These are phyloP conservation scores for Melanotaenia nigrans DNA, from an alignment of 2,797 vertebrate species.

Conservation along the genomic window DNA sequence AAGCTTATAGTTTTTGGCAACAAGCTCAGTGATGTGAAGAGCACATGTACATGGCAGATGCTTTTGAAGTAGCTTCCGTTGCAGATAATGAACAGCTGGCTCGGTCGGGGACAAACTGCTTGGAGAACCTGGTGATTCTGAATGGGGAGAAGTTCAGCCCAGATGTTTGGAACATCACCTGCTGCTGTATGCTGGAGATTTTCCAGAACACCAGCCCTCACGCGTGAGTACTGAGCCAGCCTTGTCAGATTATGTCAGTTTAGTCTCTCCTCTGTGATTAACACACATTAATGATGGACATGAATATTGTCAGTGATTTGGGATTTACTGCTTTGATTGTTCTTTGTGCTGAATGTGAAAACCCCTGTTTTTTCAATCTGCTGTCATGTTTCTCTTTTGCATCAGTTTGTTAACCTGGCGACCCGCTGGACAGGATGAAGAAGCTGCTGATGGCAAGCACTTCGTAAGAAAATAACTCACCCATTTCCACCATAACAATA, in stretches of 20 bases:
- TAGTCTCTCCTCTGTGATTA: background rate
- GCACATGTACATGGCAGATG: background rate
- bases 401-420: constrained; percentile 94
- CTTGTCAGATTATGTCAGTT: background rate
- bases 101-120: constrained; percentile 94
- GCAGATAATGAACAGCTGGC: constrained; percentile 98
- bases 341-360: background rate
- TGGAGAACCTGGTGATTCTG: constrained; percentile 96
- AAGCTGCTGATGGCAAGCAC: constrained; percentile 88
- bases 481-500: background rate
- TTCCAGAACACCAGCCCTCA: constrained; percentile 96
- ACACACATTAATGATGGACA: background rate
- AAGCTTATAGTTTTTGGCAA: background rate
- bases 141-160: constrained; percentile 95
- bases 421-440: constrained; percentile 93
- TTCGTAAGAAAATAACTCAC: constrained; percentile 82
- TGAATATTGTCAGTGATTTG: background rate
- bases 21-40: background rate
- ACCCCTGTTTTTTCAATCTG: constrained; percentile 18
- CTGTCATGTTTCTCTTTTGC: constrained; percentile 36
- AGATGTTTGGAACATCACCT: constrained; percentile 92
- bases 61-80: constrained; percentile 10
- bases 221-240: constrained; percentile 80
- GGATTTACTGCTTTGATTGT: background rate
- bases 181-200: constrained; percentile 95